Base-by-base conservation (phyloP, 2,113 vertebrate genomes). In the Chionomys nivalis region DNA sequence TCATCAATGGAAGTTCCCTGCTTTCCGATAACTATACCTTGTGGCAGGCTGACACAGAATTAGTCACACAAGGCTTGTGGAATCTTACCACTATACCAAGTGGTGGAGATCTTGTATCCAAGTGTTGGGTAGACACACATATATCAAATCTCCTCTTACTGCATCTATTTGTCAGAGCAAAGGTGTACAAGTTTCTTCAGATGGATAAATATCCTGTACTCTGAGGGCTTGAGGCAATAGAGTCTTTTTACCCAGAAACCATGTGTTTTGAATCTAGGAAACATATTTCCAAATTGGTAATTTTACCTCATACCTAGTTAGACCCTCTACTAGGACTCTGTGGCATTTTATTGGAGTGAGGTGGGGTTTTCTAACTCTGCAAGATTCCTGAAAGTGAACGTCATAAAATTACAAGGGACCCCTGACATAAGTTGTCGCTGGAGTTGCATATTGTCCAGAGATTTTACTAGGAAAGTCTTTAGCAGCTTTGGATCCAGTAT, bases 371-470 rank as follows among this genome's bases (percentile, higher is more conserved):
- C 83, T 24, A 90, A 66, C 3, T 61, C 36, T 42, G 1, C 65
- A 31, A 44, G 33, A 77, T 79, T 78, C 24, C 23, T 90, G 55
- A 61, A 61, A 66, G 3, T 52, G n/a, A 55, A 61, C 77, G 0
- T 0, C 1, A 21, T 3, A 3, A 3, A 52, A 19, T 24, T 47
- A 19, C 11, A 4, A 26, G 39, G 4, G 1, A 33, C 1, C 4
- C 61, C 1, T 11, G 33, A 47, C 63, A 39, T 28, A 33, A 28
- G 12, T 24, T n/a, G 2, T 1, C 52, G 4, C 36, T 9, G 3
- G 10, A 70, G 16, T 39, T 87, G 68, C 17, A 58, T 9, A 4
- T 21, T 42, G 5, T 68, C 26, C 36, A 52, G 13, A 6, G 0
- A 14, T 70, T 1, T 4, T 85, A 5, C 26, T 2, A 31, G 31